phyloP scores from a whole-genome alignment of 2,113 vertebrate species.

The Pardalotus punctatus region DNA sequence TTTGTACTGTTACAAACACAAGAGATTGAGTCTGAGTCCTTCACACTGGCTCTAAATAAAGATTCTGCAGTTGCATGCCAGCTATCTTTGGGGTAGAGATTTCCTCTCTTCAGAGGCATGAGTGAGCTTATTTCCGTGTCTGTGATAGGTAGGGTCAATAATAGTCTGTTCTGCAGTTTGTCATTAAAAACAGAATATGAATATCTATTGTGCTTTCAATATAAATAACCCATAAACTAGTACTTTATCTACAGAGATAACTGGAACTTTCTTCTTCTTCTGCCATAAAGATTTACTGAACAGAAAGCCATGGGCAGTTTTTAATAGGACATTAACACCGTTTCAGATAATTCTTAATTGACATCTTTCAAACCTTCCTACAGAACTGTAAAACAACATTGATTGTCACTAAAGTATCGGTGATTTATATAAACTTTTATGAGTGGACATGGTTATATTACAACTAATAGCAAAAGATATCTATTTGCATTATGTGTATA shows the following conservation, averaged over 20 bases:
- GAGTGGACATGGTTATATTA: background rate
- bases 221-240: background rate
- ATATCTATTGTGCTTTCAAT: background rate
- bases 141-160: background rate
- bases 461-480: background rate
- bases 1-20: background rate
- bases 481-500: background rate
- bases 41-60: background rate
- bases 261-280: background rate
- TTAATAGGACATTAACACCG: background rate
- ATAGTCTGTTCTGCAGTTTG: background rate
- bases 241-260: background rate
- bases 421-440: background rate
- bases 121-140: background rate
- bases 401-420: background rate
- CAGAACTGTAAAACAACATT: background rate
- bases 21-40: background rate
- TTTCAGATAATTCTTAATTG: background rate
- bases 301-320: background rate
- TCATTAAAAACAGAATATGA: background rate
- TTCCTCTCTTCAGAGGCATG: background rate
- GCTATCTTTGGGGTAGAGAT: background rate
- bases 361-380: background rate
- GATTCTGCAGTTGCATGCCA: background rate
- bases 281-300: background rate